These are phyloP conservation scores for Ondatra zibethicus DNA, from an alignment of 2,113 vertebrate genomes.

Conservation along the genomic window DNA sequence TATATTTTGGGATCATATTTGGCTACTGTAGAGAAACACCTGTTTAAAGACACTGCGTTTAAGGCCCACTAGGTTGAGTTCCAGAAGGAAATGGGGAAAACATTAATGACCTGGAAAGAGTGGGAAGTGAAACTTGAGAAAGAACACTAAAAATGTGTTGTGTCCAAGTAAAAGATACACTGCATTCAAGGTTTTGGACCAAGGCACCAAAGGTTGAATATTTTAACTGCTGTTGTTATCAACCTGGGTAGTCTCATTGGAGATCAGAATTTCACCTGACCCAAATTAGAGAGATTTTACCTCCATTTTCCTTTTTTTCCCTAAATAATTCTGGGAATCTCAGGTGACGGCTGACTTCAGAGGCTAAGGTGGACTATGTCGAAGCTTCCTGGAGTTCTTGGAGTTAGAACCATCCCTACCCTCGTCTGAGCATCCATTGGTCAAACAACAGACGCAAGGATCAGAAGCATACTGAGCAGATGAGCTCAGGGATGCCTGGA, in stretches of 20 bases:
- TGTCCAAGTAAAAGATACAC: neutral
- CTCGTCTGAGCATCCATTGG: accelerated
- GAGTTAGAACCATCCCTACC: neutral
- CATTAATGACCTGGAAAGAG: neutral
- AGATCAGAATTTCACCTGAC: constrained; percentile 32
- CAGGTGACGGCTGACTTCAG: neutral
- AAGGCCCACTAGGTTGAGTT: neutral
- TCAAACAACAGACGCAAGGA: accelerated
- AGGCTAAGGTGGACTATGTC: neutral
- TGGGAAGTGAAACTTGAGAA: neutral
- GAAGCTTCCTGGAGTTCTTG: neutral
- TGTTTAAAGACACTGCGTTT: neutral
- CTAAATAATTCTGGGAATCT: neutral
- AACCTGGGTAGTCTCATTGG: neutral
- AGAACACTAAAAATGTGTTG: neutral
- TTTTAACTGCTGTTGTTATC: neutral
- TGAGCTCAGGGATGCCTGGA: neutral
- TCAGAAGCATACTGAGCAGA: neutral
- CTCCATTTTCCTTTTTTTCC: neutral
- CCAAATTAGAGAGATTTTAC: neutral
- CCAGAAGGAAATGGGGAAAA: neutral
- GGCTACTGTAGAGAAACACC: neutral
- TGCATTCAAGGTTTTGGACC: neutral
- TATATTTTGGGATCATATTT: neutral
- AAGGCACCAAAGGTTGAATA: neutral